Conservation (phyloP, 1,140 invertebrate species). For the Sipha flava region DNA sequence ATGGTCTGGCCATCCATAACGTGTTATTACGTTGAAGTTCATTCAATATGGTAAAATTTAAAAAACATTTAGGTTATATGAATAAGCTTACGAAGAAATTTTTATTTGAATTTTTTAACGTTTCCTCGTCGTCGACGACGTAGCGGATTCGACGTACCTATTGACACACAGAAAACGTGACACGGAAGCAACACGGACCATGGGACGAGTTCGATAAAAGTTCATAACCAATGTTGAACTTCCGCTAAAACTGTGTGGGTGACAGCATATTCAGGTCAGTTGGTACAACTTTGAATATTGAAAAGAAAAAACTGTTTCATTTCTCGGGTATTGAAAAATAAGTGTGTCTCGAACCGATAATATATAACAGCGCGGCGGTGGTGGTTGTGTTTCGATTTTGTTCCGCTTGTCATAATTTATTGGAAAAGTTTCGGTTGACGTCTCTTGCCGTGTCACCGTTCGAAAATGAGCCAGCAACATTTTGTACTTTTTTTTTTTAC, state of each 20-base stretch:
- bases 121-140: too few relatives aligned
- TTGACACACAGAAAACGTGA: too few relatives aligned
- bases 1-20: too few relatives aligned
- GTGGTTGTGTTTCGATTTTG: neutral
- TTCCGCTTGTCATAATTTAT: constrained; percentile 22
- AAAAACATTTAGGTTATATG: too few relatives aligned
- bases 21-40: too few relatives aligned
- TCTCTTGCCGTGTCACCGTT: neutral
- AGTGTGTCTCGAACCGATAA: neutral
- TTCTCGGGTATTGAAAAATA: constrained; percentile 8
- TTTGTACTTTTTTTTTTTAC: neutral
- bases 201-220: neutral
- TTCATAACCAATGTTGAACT: neutral
- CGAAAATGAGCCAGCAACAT: neutral
- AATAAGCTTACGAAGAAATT: too few relatives aligned
- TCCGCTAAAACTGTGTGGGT: neutral
- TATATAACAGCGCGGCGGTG: neutral
- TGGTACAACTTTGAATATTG: neutral
- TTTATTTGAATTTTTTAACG: too few relatives aligned
- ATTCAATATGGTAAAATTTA: too few relatives aligned
- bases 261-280: neutral
- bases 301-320: neutral
- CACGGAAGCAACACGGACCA: neutral
- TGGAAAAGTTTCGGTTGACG: constrained; percentile 5
- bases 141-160: too few relatives aligned